Conservation (phyloP, 2,888 invertebrate genomes). For the Drosophila quinaria region DNA sequence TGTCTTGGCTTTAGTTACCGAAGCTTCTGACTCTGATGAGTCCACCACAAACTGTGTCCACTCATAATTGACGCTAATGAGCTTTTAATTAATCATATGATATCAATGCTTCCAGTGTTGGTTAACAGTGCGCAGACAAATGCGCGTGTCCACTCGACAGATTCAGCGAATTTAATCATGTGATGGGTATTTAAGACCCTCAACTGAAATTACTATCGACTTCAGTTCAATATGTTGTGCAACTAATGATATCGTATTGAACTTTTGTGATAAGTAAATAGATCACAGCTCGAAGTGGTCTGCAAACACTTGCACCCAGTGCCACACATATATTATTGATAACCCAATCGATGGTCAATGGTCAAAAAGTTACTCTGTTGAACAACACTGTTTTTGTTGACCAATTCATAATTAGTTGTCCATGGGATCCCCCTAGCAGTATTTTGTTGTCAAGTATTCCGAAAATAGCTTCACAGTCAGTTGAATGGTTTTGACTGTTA, state of each 20-base stretch:
- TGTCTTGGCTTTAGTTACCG: conserved; percentile 29
- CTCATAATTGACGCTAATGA: conserved; percentile 35
- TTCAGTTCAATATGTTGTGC: conserved; percentile 12
- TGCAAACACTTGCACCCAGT: conserved; percentile 25
- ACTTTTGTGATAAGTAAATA: conserved; percentile 26
- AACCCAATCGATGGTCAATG: not conserved
- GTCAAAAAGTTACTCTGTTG: not conserved
- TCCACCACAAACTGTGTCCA: conserved; percentile 1
- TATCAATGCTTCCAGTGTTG: conserved; percentile 48
- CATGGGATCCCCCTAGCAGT: not conserved
- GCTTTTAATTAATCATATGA: conserved; percentile 59
- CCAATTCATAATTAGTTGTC: not conserved
- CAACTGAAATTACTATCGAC: conserved; percentile 35
- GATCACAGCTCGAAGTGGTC: conserved; percentile 37
- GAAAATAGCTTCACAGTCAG: not conserved
- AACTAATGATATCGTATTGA: conserved; percentile 33
- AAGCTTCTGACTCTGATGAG: conserved; percentile 24
- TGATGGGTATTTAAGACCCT: conserved; percentile 30
- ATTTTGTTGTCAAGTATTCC: not conserved
- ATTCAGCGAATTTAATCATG: conserved; percentile 27
- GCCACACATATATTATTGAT: conserved; percentile 18
- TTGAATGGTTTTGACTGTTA: not conserved
- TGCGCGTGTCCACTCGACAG: conserved; percentile 18
- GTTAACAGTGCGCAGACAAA: not conserved
- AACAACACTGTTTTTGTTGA: not conserved